Base-by-base conservation (phyloP, 1,140 invertebrate genomes). In the Drosophila mojavensis region DNA sequence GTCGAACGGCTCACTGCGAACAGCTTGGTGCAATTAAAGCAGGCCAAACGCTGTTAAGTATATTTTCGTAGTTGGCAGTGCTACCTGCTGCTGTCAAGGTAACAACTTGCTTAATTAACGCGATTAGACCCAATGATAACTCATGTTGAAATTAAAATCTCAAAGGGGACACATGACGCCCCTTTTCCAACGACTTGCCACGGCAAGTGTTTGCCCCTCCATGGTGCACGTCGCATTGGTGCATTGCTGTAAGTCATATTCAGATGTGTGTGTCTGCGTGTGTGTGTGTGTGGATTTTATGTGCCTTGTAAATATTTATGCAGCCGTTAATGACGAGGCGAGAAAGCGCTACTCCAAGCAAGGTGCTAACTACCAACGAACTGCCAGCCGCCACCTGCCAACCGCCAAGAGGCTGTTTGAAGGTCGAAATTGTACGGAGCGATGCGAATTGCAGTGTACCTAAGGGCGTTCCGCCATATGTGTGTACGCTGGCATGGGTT, bases 71-170 rank as follows among this genome's bases (percentile, higher is more conserved):
- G 47, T 28, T 43, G 13, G 20, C 39, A 36, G 28, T 47, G 43
- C 47, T 39, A 30, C 1, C 26, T 51, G 55, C n/a, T 39, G 64
- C 4, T 53, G 54, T 56, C 79, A 88, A 89, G 80, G 84, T 89
- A 75, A 89, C 84, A 89, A 89, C 67, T 67, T 74, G 80, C 75
- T 89, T 88, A 89, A 89, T 89, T 89, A 89, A 89, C 84, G 78
- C 78, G 84, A 89, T 89, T 89, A 89, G 72, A 89, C 82, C 63
- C 55, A 60, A 77, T 74, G 75, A 77, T 77, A 77, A 74, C 69
- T 77, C 75, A 77, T 74, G 70, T 74, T 74, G 70, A 74, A 77
- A 77, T 74, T 60, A 61, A 69, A 89, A 80, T 79, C 83, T 78
- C 66, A 51, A 59, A 82, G 66, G 79, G 53, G 66, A 61, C 36